Conservation (phyloP, 1,140 invertebrate species). For the Leptinotarsa texana region DNA sequence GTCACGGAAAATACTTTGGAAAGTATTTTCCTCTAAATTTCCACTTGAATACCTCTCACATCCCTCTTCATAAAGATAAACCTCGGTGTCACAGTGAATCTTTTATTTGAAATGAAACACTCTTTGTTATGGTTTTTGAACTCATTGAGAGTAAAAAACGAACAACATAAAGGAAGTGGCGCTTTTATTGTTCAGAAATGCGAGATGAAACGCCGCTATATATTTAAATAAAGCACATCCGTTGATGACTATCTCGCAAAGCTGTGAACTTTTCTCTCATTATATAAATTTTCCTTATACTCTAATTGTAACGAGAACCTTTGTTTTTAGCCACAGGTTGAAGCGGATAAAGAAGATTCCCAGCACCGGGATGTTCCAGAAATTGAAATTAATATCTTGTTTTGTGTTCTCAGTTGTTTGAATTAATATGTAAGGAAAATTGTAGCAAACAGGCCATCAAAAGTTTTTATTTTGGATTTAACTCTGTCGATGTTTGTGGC, state of each 20-base stretch:
- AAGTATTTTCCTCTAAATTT: no score
- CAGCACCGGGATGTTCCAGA: not conserved
- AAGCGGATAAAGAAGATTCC: not conserved
- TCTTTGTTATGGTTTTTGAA: constrained; percentile 1
- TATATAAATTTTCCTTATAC: not conserved
- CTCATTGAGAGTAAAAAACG: not conserved
- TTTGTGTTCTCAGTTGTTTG: not conserved
- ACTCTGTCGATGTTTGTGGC: no score
- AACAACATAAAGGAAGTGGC: constrained; percentile 4
- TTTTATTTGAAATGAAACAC: not conserved
- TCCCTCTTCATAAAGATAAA: no score
- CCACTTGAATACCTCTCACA: no score
- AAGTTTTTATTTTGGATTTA: no score
- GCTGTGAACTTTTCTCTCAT: not conserved
- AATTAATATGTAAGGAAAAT: not conserved
- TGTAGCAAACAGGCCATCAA: no score
- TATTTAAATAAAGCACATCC: constrained; percentile 6
- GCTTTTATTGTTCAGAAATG: constrained; percentile 3
- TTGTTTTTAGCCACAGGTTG: not conserved
- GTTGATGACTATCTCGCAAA: constrained; percentile 5
- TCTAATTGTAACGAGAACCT: not conserved
- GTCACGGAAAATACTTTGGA: no score
- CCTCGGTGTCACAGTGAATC: not conserved
- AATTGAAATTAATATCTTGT: not conserved
- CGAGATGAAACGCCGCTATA: constrained; percentile 5